Evolutionary conservation across 2,797 vertebrate species (phyloP).

Genomic region (Bradypus variegatus): DNA sequence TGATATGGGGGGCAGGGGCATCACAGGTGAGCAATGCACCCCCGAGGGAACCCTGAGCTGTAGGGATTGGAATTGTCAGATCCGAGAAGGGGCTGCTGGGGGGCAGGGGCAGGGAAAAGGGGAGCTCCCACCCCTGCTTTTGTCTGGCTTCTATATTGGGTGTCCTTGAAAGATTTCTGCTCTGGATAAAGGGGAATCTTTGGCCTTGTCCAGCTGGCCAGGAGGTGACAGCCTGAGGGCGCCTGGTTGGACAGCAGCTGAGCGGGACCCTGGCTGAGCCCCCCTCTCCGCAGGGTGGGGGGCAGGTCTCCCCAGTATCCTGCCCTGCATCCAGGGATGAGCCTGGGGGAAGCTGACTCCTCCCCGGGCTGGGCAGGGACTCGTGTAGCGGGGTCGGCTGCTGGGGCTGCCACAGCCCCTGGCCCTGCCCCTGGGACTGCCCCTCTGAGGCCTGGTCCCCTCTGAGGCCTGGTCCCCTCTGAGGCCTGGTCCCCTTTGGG

Average conservation of each 20-base stretch:
- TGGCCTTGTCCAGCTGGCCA: background rate
- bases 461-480: background rate
- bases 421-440: background rate
- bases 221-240: background rate
- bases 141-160: no score
- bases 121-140: background rate
- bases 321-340: background rate
- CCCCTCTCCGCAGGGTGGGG: background rate
- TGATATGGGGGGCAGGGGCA: background rate
- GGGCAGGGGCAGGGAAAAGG: background rate
- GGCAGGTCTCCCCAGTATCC: background rate
- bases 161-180: background rate
- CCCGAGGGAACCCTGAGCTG: background rate
- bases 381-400: rapidly evolving
- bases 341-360: background rate
- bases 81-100: background rate
- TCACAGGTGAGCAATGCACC: rapidly evolving
- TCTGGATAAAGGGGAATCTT: background rate
- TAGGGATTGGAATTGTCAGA: background rate
- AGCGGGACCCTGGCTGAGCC: background rate
- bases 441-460: background rate
- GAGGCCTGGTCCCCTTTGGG: background rate
- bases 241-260: background rate
- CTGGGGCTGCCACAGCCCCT: background rate
- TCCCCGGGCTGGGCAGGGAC: background rate